Evolutionary conservation across 2,797 vertebrate species (phyloP).

Genomic region (Novumbra hubbsi): DNA sequence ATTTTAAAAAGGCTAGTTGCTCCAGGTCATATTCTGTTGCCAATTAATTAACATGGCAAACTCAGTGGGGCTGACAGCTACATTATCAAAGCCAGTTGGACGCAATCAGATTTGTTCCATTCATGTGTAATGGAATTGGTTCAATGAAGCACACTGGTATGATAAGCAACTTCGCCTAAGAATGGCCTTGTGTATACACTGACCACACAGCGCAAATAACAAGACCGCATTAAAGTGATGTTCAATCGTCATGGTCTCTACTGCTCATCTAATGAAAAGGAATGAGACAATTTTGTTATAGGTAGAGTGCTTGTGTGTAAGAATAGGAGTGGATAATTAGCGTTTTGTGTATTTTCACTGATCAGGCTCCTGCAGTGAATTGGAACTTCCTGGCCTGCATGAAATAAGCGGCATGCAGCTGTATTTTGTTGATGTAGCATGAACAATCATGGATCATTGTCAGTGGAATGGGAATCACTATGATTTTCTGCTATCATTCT

Average conservation of each 20-base stretch:
- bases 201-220: no score
- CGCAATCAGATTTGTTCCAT: not conserved
- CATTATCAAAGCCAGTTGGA: not conserved
- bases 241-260: no score
- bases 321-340: constrained; percentile 33
- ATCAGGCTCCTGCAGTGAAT: constrained; percentile 14
- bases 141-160: not conserved
- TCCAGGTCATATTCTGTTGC: constrained; percentile 21
- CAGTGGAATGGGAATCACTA: constrained; percentile 43
- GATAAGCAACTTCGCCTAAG: not conserved
- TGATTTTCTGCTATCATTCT: constrained; percentile 54
- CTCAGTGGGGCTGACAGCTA: constrained; percentile 6
- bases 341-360: constrained; percentile 27
- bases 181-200: not conserved
- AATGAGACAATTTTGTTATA: not conserved
- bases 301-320: not conserved
- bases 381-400: constrained; percentile 28
- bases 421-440: constrained; percentile 47
- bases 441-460: constrained; percentile 27
- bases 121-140: not conserved
- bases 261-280: no score
- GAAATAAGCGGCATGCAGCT: constrained; percentile 35
- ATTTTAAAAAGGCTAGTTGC: constrained; percentile 11
- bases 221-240: no score
- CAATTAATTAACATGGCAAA: not conserved